phyloP scores from a whole-genome alignment of 2,888 invertebrate genomes.

The Lypha dubia region DNA sequence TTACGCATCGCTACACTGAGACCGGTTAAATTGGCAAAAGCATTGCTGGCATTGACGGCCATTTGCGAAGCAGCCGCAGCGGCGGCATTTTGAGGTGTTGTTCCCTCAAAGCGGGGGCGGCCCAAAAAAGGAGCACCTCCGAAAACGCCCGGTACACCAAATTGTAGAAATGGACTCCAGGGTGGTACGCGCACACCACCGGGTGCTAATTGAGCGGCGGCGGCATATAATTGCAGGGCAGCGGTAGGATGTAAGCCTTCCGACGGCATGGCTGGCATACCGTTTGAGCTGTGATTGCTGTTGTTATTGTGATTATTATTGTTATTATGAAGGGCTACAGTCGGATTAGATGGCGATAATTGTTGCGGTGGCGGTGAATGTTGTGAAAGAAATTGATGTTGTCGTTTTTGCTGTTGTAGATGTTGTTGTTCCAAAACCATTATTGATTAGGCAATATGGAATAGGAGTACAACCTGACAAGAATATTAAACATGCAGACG shows the following conservation, averaged over 20 bases:
- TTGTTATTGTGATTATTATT: slow-evolving; percentile 49
- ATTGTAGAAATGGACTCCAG: slow-evolving; percentile 81
- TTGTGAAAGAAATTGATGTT: slow-evolving; percentile 49
- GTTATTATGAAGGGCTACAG: slow-evolving; percentile 50
- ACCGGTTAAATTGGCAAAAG: slow-evolving; percentile 81
- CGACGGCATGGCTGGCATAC: slow-evolving; percentile 77
- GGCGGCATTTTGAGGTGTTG: slow-evolving; percentile 78
- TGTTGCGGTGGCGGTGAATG: slow-evolving; percentile 64
- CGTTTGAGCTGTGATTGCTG: slow-evolving; percentile 55
- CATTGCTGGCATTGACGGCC: slow-evolving; percentile 81
- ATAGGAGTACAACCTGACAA: slow-evolving; percentile 34
- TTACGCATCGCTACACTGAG: slow-evolving; percentile 81
- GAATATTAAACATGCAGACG: background rate
- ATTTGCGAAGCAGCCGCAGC: slow-evolving; percentile 80
- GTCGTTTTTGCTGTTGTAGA: slow-evolving; percentile 74
- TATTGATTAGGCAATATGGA: slow-evolving; percentile 70
- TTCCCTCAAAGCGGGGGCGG: slow-evolving; percentile 80
- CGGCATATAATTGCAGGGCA: slow-evolving; percentile 81
- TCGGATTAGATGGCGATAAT: slow-evolving; percentile 55
- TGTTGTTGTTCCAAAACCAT: slow-evolving; percentile 81
- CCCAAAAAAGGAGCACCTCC: slow-evolving; percentile 80
- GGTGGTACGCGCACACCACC: slow-evolving; percentile 82
- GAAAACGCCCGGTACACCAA: slow-evolving; percentile 81
- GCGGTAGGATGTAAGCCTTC: slow-evolving; percentile 82
- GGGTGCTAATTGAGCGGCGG: slow-evolving; percentile 81